Evolutionary conservation across 2,797 vertebrate species (phyloP).

Genomic region (Myripristis jacobus): DNA sequence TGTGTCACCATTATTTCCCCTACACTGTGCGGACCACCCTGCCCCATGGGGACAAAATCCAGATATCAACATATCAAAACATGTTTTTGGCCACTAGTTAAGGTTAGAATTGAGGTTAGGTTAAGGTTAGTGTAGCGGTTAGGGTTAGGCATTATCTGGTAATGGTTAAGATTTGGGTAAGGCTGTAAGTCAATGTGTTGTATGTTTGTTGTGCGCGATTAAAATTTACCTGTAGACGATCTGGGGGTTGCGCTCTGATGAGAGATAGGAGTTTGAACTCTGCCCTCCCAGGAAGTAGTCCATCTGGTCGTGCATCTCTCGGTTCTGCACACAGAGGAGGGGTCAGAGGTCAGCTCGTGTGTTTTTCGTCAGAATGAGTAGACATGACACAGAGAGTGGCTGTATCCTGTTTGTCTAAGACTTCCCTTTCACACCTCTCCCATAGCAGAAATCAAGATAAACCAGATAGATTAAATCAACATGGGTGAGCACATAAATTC

Average conservation of each 20-base stretch:
- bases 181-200: not conserved
- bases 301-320: constrained; percentile 94
- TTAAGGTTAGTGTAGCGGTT: not conserved
- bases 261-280: constrained; percentile 72
- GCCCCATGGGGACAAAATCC: too few species aligned
- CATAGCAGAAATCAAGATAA: constrained; percentile 1
- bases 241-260: constrained; percentile 74
- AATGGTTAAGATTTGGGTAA: too few species aligned
- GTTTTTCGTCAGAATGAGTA: not conserved
- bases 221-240: constrained; percentile 81
- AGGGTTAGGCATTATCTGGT: not conserved
- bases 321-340: constrained; percentile 83
- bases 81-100: too few species aligned
- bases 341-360: constrained; percentile 39
- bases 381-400: not conserved
- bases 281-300: constrained; percentile 89
- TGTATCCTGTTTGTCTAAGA: too few species aligned
- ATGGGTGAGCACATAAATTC: too few species aligned
- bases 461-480: not conserved
- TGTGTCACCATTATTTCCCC: too few species aligned
- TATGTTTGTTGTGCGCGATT: not conserved
- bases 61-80: too few species aligned
- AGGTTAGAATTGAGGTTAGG: too few species aligned
- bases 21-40: too few species aligned
- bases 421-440: not conserved